Base-by-base conservation (phyloP, 2,113 vertebrate species). In the Callorhinus ursinus region DNA sequence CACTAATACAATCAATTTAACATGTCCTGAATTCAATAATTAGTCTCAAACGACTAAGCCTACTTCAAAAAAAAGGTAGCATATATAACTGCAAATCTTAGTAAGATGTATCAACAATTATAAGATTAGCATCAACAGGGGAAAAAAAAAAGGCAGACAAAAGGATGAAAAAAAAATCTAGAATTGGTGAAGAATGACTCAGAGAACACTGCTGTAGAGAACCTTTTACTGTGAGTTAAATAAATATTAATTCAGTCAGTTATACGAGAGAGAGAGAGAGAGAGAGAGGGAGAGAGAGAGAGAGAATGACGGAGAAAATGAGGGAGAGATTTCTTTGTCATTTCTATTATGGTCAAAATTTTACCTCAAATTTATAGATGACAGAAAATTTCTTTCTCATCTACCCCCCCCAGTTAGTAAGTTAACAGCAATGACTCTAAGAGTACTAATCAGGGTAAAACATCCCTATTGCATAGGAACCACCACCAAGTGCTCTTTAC, bases 361-460 rank as follows among this genome's bases (percentile, higher is more conserved):
- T 49, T n/a, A 55, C 12, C 10, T 92, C 53, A 21, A 16, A 96
- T 83, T 89, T 94, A 26, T 59, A 51, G 55, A 74, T 83, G 63
- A 90, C 61, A 95, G 42, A 72, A 26, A 67, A 49, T 67, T 95
- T 89, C 28, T 69, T 89, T 89, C 28, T 92, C 79, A 93, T n/a
- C 67, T 33, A 33, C 46, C 1, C 57, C 42, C 24, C 5, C 0
- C 71, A 76, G 95, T 72, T 46, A 94, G 71, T 74, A 79, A 72
- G 26, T 53, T 92, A 94, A 59, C 0, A 95, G 69, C 63, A 80
- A 80, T 67, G 53, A 49, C 5, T 86, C 46, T 74, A 57, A 74
- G 19, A 95, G 57, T 55, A 87, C 59, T 82, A 80, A 82, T 67
- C 83, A 90, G 94, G 18, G 86, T 72, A 93, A 97, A 96, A 96